Percentiles rank a stretch among this genome's conserved stretches.
phyloP scores from a whole-genome alignment of 2,888 invertebrate genomes.

The Stenodera caucasica region DNA sequence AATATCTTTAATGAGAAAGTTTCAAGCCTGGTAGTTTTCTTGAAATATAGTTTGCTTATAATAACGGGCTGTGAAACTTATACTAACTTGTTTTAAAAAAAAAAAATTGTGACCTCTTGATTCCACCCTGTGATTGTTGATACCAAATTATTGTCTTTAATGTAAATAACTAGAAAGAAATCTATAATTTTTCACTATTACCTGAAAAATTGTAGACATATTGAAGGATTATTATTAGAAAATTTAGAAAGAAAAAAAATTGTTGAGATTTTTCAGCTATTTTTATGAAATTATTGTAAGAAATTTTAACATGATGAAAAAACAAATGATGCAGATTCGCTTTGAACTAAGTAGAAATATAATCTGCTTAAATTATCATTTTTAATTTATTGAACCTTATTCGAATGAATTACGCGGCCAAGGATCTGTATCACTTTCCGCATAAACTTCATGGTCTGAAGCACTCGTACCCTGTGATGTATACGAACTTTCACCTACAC shows the following conservation, averaged over 20 bases:
- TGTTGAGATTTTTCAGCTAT: conserved; percentile 14
- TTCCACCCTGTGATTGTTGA: conserved; percentile 25
- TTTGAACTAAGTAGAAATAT: conserved; percentile 15
- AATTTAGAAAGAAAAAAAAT: neutral
- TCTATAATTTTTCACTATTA: conserved; percentile 1
- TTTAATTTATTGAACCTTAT: neutral
- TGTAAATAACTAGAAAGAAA: neutral
- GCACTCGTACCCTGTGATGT: conserved; percentile 57
- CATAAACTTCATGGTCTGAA: conserved; percentile 50
- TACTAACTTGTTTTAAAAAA: conserved; percentile 17
- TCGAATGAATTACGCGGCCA: conserved; percentile 43
- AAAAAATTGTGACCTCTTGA: neutral
- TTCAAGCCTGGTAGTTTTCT: neutral
- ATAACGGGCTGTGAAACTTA: conserved; percentile 8
- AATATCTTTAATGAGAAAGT: neutral
- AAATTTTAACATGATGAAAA: conserved; percentile 12
- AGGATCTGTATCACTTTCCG: conserved; percentile 52
- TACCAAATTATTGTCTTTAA: conserved; percentile 12
- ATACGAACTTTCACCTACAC: conserved; percentile 57
- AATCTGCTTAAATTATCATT: conserved; percentile 16
- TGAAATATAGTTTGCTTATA: neutral
- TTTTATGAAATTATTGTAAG: conserved; percentile 24
- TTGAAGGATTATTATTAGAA: neutral
- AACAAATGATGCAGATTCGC: neutral
- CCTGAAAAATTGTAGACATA: neutral